Conservation (phyloP, 2,113 vertebrate species). For the Plectropomus leopardus region DNA sequence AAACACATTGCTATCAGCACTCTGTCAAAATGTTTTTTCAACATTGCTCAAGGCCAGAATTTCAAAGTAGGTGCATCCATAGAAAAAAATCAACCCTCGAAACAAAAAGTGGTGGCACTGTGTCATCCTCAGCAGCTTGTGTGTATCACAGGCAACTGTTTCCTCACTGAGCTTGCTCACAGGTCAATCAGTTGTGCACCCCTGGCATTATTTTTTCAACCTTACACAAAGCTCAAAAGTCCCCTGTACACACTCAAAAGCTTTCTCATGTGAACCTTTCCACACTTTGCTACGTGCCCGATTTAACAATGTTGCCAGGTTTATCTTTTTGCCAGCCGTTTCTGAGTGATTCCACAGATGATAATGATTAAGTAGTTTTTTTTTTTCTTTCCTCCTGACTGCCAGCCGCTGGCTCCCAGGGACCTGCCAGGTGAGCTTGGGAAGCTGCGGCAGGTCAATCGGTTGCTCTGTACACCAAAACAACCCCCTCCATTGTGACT, state of each 20-base stretch:
- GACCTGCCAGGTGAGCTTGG: slow-evolving; percentile 79
- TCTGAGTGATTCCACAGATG: slow-evolving; percentile 76
- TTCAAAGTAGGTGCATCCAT: no score
- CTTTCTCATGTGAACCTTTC: slow-evolving; percentile 78
- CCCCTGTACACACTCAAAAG: slow-evolving; percentile 35
- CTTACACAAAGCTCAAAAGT: slow-evolving; percentile 63
- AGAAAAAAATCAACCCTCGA: no score
- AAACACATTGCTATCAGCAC: no score
- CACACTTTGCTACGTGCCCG: slow-evolving; percentile 58
- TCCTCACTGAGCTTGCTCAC: slow-evolving; percentile 39
- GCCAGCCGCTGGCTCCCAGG: slow-evolving; percentile 70
- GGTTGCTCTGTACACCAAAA: slow-evolving; percentile 67
- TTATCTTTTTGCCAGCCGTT: slow-evolving; percentile 82
- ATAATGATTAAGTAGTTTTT: slow-evolving; percentile 82
- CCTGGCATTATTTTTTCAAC: slow-evolving; percentile 34
- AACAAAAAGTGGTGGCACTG: not conserved
- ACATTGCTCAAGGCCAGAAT: no score
- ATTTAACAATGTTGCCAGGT: slow-evolving; percentile 69
- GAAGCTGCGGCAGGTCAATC: slow-evolving; percentile 72
- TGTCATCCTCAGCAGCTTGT: slow-evolving; percentile 27
- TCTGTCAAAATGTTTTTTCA: no score
- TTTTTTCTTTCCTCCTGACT: slow-evolving; percentile 70
- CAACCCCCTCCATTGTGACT: slow-evolving; percentile 85
- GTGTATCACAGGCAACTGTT: slow-evolving; percentile 56
- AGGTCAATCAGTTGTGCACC: slow-evolving; percentile 54